phyloP scores from a whole-genome alignment of 2,888 invertebrate species.

The Lampropteryx suffumata region DNA sequence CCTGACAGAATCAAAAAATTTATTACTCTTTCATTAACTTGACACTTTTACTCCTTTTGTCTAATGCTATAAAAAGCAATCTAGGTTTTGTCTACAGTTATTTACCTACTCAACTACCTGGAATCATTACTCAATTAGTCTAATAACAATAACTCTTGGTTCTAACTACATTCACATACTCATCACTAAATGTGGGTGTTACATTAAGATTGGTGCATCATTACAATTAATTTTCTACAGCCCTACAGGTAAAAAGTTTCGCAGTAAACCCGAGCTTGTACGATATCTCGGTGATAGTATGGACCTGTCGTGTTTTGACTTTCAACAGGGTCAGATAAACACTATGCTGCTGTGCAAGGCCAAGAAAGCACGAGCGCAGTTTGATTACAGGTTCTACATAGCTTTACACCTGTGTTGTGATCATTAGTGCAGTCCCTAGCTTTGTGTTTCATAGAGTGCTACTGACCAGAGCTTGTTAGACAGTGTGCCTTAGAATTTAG shows the following conservation, averaged over 20 bases:
- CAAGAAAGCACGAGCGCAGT: constrained; percentile 86
- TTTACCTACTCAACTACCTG: constrained; percentile 1
- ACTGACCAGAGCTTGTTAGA: constrained; percentile 50
- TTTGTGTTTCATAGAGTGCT: constrained; percentile 58
- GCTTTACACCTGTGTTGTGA: constrained; percentile 77
- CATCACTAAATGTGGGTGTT: constrained; percentile 56
- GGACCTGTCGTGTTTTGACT: constrained; percentile 92
- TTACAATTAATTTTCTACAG: constrained; percentile 83
- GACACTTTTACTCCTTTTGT: no score
- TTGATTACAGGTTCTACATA: constrained; percentile 85
- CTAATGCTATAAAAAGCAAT: no score
- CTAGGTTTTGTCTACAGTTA: background rate
- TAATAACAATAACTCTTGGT: constrained; percentile 39
- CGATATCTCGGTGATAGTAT: constrained; percentile 89
- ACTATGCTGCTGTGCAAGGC: constrained; percentile 87
- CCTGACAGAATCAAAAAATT: no score
- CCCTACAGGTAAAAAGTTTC: constrained; percentile 91
- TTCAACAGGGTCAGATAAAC: constrained; percentile 90
- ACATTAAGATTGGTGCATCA: constrained; percentile 45
- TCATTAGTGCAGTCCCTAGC: constrained; percentile 74
- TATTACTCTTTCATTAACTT: no score
- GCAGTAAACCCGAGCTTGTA: constrained; percentile 91
- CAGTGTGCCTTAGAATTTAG: constrained; percentile 47
- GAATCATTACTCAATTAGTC: background rate
- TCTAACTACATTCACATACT: constrained; percentile 49